These are phyloP conservation scores for Thymelicus acteon DNA, from an alignment of 2,888 invertebrate species.

Conservation along the genomic window DNA sequence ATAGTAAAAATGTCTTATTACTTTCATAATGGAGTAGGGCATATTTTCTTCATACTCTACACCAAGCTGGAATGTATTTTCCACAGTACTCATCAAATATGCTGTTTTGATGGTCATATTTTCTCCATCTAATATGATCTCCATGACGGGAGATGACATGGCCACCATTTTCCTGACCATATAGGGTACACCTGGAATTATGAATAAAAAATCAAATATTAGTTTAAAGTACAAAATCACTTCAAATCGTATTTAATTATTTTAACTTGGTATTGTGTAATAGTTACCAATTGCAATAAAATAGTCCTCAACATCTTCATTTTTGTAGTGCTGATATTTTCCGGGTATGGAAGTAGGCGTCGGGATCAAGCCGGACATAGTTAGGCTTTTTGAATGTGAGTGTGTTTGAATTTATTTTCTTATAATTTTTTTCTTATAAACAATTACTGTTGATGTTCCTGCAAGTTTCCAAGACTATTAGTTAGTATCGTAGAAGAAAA, in stretches of 20 bases:
- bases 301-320: constrained; percentile 87
- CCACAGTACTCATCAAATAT: constrained; percentile 83
- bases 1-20: constrained; percentile 39
- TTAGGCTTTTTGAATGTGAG: no score
- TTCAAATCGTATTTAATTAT: no score
- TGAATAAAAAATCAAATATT: background rate
- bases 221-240: no score
- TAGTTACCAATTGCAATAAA: constrained; percentile 84
- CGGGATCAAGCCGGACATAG: no score
- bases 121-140: constrained; percentile 82
- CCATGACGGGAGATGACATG: constrained; percentile 85
- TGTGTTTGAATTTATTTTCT: no score
- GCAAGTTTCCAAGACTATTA: no score
- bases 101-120: constrained; percentile 84
- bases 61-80: constrained; percentile 83
- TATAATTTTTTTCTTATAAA: no score
- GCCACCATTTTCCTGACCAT: constrained; percentile 87
- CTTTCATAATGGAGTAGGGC: constrained; percentile 82
- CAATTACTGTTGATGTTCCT: no score
- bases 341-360: constrained; percentile 83
- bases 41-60: constrained; percentile 87
- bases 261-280: no score
- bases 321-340: constrained; percentile 86
- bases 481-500: no score
- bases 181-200: constrained; percentile 85